phyloP scores from a whole-genome alignment of 2,888 invertebrate species.

The Drosophila yooni region DNA sequence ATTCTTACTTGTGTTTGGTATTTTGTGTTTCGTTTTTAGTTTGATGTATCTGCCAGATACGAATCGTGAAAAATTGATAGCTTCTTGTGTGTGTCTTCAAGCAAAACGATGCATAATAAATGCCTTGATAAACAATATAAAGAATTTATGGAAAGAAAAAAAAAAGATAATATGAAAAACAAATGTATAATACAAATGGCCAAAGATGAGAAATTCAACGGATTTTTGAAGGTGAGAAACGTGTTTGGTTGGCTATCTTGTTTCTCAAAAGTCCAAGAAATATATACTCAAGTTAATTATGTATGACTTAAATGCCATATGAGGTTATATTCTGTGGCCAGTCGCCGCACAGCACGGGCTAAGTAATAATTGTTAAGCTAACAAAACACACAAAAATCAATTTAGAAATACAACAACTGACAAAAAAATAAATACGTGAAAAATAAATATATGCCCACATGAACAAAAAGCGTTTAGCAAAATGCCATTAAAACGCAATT shows the following conservation, averaged over 20 bases:
- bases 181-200: constrained; percentile 20
- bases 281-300: not conserved
- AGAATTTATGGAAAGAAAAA: constrained; percentile 55
- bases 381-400: constrained; percentile 27
- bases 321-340: not conserved
- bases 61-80: constrained; percentile 73
- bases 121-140: constrained; percentile 68
- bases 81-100: constrained; percentile 56
- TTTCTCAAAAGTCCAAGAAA: not conserved
- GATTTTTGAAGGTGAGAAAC: constrained; percentile 7
- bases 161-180: constrained; percentile 12
- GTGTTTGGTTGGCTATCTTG: constrained; percentile 6
- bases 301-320: constrained; percentile 1
- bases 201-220: constrained; percentile 6
- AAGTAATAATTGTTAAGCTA: constrained; percentile 24
- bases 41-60: constrained; percentile 77
- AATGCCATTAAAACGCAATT: constrained; percentile 72
- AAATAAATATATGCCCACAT: constrained; percentile 35
- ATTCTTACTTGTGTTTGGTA: not conserved
- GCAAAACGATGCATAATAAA: constrained; percentile 76
- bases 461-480: constrained; percentile 47
- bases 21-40: constrained; percentile 40
- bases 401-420: constrained; percentile 17
- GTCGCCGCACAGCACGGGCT: too few species aligned
- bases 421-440: not conserved